A percentile compares a stretch with the other conserved stretches of the same genome.
Evolutionary conservation across 2,888 invertebrate species (phyloP).

Genomic region (Tipula unca): DNA sequence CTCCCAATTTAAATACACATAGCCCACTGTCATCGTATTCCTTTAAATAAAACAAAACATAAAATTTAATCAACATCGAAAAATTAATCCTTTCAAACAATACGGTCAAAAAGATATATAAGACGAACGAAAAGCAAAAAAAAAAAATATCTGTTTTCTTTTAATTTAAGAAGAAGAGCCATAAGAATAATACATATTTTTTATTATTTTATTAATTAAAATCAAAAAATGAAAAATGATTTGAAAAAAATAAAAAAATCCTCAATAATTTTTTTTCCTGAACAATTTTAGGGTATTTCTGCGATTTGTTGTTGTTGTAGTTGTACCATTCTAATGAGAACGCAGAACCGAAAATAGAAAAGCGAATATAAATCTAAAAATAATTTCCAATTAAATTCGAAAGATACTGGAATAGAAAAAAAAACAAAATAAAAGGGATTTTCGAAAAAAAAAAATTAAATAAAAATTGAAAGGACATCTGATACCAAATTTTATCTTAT

Average conservation of each 20-base stretch:
- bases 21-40: no score
- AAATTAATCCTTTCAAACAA: constrained; percentile 14
- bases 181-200: neutral
- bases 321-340: neutral
- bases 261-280: constrained; percentile 1
- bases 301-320: neutral
- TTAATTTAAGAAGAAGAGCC: neutral
- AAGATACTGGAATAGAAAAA: neutral
- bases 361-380: constrained; percentile 14
- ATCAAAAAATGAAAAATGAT: constrained; percentile 14
- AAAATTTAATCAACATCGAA: constrained; percentile 14
- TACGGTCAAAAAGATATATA: constrained; percentile 14
- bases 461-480: neutral
- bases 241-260: neutral
- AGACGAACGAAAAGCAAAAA: neutral
- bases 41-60: neutral
- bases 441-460: neutral
- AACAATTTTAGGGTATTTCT: neutral
- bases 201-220: constrained; percentile 8
- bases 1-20: no score
- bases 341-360: neutral
- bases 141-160: neutral
- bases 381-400: constrained; percentile 14
- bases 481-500: neutral
- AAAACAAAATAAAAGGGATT: neutral